Conservation (phyloP, 2,888 invertebrate species). For the Sphaerophoria rueppellii region DNA sequence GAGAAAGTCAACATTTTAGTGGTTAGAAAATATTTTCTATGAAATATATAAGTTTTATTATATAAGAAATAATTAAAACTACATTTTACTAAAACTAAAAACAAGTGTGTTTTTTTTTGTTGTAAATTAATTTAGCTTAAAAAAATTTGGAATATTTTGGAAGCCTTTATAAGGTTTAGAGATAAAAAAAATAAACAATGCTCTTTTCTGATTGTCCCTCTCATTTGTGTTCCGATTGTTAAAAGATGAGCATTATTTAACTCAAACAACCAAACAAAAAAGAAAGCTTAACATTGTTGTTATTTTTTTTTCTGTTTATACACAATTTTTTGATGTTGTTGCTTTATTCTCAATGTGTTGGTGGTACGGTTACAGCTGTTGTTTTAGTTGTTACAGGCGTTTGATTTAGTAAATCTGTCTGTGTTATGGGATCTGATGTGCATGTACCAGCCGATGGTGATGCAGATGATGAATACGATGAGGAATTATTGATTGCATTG, state of each 20-base stretch:
- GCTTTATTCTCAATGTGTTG: slow-evolving; percentile 76
- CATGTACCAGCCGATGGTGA: slow-evolving; percentile 57
- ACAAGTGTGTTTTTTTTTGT: slow-evolving; percentile 53
- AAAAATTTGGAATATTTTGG: slow-evolving; percentile 73
- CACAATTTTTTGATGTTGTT: slow-evolving; percentile 24
- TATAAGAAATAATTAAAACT: slow-evolving; percentile 68
- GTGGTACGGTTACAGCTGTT: slow-evolving; percentile 67
- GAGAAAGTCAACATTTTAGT: slow-evolving; percentile 51
- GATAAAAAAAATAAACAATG: slow-evolving; percentile 50
- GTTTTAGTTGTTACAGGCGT: slow-evolving; percentile 65
- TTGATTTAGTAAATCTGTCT: slow-evolving; percentile 79
- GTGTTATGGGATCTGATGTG: slow-evolving; percentile 75
- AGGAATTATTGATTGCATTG: slow-evolving; percentile 59
- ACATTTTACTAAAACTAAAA: slow-evolving; percentile 67
- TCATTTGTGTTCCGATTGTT: slow-evolving; percentile 15
- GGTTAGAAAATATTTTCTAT: slow-evolving; percentile 61
- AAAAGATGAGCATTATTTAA: slow-evolving; percentile 28
- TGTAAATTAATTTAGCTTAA: slow-evolving; percentile 71
- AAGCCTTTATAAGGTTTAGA: slow-evolving; percentile 73
- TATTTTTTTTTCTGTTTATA: slow-evolving; percentile 14
- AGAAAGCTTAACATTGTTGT: slow-evolving; percentile 24
- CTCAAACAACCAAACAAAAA: slow-evolving; percentile 50
- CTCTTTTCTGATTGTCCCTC: slow-evolving; percentile 75
- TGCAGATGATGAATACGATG: slow-evolving; percentile 72
- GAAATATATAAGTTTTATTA: slow-evolving; percentile 64